A percentile compares a stretch with the other conserved stretches of the same genome.
Evolutionary conservation across 2,797 vertebrate genomes (phyloP).

Genomic region (Smutsia temminckii): DNA sequence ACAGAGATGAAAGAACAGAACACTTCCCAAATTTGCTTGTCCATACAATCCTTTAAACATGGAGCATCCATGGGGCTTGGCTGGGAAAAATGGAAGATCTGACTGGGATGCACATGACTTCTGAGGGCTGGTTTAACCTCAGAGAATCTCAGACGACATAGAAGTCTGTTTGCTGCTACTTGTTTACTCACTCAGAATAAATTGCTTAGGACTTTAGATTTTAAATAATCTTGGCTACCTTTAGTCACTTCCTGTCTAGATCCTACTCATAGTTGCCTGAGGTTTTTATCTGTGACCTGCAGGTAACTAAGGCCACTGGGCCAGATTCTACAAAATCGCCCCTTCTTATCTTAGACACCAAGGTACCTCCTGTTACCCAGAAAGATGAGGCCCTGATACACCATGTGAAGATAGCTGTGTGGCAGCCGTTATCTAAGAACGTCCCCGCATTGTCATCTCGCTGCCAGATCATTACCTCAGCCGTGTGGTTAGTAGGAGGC

Average conservation of each 20-base stretch:
- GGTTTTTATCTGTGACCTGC: neutral
- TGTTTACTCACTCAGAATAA: neutral
- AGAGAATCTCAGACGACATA: neutral
- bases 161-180: neutral
- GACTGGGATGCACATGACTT: neutral
- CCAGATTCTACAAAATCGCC: neutral
- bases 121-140: neutral
- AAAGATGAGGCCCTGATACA: slow-evolving; percentile 42
- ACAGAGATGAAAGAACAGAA: neutral
- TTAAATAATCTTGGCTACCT: neutral
- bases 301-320: slow-evolving; percentile 18
- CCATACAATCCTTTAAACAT: neutral
- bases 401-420: neutral
- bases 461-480: neutral
- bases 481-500: neutral
- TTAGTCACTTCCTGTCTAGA: neutral
- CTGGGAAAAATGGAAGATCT: neutral
- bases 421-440: neutral
- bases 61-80: too few species aligned
- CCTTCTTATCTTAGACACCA: slow-evolving; percentile 38
- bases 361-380: slow-evolving; percentile 44
- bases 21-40: neutral
- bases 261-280: neutral
- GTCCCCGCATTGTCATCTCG: neutral
- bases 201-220: neutral